Conservation (phyloP, 2,797 vertebrate genomes). For the Pogonophryne albipinna region DNA sequence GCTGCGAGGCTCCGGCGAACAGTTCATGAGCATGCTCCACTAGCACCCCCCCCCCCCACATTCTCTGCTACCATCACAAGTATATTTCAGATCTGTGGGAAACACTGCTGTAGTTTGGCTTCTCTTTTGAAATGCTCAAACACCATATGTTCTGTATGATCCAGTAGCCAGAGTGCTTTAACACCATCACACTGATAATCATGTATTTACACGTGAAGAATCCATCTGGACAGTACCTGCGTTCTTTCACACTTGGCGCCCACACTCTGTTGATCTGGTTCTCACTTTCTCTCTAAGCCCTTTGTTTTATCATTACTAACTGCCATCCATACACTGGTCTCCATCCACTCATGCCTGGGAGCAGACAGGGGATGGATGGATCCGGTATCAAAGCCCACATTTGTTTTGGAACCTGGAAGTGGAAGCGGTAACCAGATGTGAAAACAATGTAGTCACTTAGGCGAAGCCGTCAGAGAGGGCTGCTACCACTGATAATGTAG, state of each 20-base stretch:
- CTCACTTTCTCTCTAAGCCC: conserved; percentile 18
- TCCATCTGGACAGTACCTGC: conserved; percentile 54
- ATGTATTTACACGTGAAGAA: conserved; percentile 39
- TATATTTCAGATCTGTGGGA: no score
- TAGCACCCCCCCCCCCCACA: no score
- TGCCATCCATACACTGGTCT: conserved; percentile 26
- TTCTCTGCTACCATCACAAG: no score
- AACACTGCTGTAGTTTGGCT: conserved; percentile 21
- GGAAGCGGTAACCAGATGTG: conserved; percentile 64
- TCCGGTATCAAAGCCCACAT: conserved; percentile 61
- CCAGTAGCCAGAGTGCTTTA: conserved; percentile 32
- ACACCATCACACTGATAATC: conserved; percentile 41
- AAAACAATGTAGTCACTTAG: conserved; percentile 70
- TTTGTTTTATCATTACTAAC: conserved; percentile 23
- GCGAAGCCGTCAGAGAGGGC: conserved; percentile 40
- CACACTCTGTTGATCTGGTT: conserved; percentile 40
- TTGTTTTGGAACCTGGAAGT: conserved; percentile 70
- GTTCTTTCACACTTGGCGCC: conserved; percentile 51
- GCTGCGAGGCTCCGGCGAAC: no score
- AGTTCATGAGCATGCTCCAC: no score
- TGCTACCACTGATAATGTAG: conserved; percentile 54
- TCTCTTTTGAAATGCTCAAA: conserved; percentile 16
- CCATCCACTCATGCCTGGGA: conserved; percentile 31
- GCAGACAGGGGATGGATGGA: conserved; percentile 47
- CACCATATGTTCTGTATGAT: conserved; percentile 57